Base-by-base conservation (phyloP, 23 tunicate genomes). In the Oikopleura dioica region DNA sequence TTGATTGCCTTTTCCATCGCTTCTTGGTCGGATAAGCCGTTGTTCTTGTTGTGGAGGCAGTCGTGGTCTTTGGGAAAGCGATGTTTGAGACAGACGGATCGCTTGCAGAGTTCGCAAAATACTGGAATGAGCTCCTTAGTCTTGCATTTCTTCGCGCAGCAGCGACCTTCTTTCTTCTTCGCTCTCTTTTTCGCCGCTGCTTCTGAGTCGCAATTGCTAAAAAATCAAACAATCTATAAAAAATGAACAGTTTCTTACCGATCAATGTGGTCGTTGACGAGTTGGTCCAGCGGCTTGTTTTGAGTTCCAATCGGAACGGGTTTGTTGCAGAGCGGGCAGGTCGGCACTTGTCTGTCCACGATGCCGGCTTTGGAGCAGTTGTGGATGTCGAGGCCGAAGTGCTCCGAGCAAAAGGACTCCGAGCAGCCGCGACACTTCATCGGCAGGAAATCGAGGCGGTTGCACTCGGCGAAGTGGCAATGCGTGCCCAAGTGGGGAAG, bases 151-250 rank as follows among this genome's bases (percentile, higher is more conserved):
- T 63, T 24, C 2, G 72, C 72, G 26, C 72, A 63, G 33, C 72
- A 63, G 5, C 72, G 16, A 2, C 72, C 72, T 63, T 63, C 32
- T 63, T 63, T 63, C 33, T 63, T 63, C 26, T 63, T 63, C 5
- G 32, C 33, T 24, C 72, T 23, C 33, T 63, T 63, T 2, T 4
- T 5, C 2, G 72, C 72, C 4, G 72, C 72, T 2, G 26, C 5
- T 63, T 63, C 72, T 5, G 72, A 63, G 72, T 63, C 72, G 26
- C 72, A 63, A 28, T 63, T 63, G n/a, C n/a, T n/a, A n/a, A n/a
- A n/a, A n/a, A n/a, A n/a, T n/a, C n/a, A n/a, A n/a, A n/a, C n/a
- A n/a, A n/a, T n/a, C n/a, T n/a, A n/a, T n/a, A n/a, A n/a, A n/a
- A n/a, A n/a, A n/a, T n/a, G n/a, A n/a, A n/a, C n/a, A n/a, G n/a